Conservation (phyloP, 2,888 invertebrate species). For the Drosophila anomelani region DNA sequence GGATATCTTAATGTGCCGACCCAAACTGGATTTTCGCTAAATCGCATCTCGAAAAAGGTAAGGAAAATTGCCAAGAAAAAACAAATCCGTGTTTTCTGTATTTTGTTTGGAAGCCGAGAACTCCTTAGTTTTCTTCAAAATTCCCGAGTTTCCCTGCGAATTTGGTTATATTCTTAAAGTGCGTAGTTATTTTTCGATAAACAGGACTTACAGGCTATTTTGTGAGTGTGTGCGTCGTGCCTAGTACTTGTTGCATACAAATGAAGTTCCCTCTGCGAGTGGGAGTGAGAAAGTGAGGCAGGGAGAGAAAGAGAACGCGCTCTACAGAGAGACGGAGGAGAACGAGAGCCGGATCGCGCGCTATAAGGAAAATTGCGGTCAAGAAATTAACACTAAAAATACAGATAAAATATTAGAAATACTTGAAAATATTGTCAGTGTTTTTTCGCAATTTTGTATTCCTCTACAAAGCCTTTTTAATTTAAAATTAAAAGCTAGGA, state of each 20-base stretch:
- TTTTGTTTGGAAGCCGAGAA: not conserved
- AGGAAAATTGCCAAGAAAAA: slow-evolving; percentile 18
- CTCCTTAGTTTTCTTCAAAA: not conserved
- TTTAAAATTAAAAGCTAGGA: no score
- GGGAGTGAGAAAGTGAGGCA: slow-evolving; percentile 22
- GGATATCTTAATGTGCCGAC: slow-evolving; percentile 93
- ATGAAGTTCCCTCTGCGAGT: slow-evolving; percentile 51
- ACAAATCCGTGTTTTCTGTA: slow-evolving; percentile 3
- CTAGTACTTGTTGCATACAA: slow-evolving; percentile 73
- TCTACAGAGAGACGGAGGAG: slow-evolving; percentile 3
- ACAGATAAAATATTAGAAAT: not conserved
- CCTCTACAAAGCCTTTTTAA: not conserved
- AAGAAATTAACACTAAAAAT: not conserved
- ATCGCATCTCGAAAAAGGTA: slow-evolving; percentile 91
- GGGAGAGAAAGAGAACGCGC: not conserved
- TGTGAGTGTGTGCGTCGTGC: slow-evolving; percentile 13
- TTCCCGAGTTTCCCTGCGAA: not conserved
- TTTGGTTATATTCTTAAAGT: slow-evolving; percentile 6
- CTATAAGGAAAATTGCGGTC: slow-evolving; percentile 4
- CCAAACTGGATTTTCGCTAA: slow-evolving; percentile 88
- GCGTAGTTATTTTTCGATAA: slow-evolving; percentile 22
- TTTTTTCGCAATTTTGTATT: not conserved
- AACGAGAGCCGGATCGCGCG: slow-evolving; percentile 1
- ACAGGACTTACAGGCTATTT: slow-evolving; percentile 18
- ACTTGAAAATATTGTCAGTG: not conserved